These are phyloP conservation scores for Lamproptera curius DNA, from an alignment of 2,888 invertebrate genomes.

Conservation along the genomic window DNA sequence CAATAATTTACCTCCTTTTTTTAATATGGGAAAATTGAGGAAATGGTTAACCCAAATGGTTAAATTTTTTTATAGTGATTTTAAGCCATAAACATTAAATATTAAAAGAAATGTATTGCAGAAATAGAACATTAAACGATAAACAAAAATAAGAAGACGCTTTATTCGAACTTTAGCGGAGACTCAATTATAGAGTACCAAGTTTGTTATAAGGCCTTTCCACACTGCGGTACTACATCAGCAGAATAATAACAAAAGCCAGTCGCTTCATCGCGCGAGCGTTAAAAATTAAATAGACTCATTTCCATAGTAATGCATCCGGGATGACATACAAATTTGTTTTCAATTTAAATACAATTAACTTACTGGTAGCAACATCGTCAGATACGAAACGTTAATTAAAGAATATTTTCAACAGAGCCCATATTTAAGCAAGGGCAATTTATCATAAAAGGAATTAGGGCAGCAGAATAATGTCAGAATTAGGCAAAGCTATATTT, in stretches of 20 bases:
- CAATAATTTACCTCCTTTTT: too few relatives aligned
- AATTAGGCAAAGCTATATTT: too few relatives aligned
- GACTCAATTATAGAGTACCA: not conserved
- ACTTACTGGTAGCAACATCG: conserved; percentile 10
- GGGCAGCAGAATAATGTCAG: too few relatives aligned
- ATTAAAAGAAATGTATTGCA: not conserved
- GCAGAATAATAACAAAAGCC: not conserved
- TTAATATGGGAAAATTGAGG: too few relatives aligned
- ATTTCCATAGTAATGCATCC: conserved; percentile 12
- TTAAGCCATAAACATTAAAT: not conserved
- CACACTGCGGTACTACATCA: not conserved
- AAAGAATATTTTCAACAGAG: not conserved
- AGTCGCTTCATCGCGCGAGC: conserved; percentile 1
- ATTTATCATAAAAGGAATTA: too few relatives aligned
- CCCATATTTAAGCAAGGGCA: not conserved
- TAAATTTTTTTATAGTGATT: too few relatives aligned
- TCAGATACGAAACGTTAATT: conserved; percentile 3
- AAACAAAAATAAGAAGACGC: not conserved
- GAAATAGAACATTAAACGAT: not conserved
- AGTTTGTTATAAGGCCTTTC: too few relatives aligned
- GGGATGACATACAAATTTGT: conserved; percentile 8
- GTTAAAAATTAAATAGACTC: conserved; percentile 9
- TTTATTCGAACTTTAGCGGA: not conserved
- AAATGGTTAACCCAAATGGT: too few relatives aligned
- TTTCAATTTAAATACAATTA: conserved; percentile 14